phyloP scores from a whole-genome alignment of 1,140 invertebrate species.

The Sinonovacula constricta region DNA sequence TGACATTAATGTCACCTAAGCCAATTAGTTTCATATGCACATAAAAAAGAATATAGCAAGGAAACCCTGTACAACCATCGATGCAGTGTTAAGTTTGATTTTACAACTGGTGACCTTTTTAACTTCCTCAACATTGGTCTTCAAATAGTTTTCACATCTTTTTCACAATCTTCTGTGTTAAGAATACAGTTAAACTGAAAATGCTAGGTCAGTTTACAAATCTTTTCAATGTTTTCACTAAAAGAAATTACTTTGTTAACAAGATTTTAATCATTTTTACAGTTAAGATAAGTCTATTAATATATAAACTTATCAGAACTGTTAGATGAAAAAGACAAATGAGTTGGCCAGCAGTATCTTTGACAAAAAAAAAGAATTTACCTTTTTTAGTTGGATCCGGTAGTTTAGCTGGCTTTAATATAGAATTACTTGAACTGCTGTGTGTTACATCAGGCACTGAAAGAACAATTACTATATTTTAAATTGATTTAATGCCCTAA shows the following conservation, averaged over 20 bases:
- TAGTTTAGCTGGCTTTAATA: constrained; percentile 52
- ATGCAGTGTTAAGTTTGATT: too few species aligned
- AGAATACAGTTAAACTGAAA: too few species aligned
- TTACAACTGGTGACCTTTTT: too few species aligned
- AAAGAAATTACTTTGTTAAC: not conserved
- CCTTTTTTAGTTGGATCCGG: constrained; percentile 51
- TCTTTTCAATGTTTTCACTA: not conserved
- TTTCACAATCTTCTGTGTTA: too few species aligned
- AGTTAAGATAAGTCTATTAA: not conserved
- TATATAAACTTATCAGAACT: not conserved
- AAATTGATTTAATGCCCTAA: not conserved
- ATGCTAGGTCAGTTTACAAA: not conserved
- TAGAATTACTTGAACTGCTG: constrained; percentile 9
- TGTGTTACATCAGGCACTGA: constrained; percentile 25
- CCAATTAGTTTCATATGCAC: too few species aligned
- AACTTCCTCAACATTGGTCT: too few species aligned
- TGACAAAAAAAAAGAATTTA: not conserved
- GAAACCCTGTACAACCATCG: too few species aligned
- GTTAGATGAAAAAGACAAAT: not conserved
- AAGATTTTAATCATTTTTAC: not conserved
- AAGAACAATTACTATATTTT: too few species aligned
- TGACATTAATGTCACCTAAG: too few species aligned
- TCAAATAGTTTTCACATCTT: too few species aligned
- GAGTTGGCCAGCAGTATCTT: not conserved
- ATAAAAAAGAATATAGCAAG: too few species aligned